phyloP scores from a whole-genome alignment of 2,888 invertebrate species.

The Sialis lutaria region DNA sequence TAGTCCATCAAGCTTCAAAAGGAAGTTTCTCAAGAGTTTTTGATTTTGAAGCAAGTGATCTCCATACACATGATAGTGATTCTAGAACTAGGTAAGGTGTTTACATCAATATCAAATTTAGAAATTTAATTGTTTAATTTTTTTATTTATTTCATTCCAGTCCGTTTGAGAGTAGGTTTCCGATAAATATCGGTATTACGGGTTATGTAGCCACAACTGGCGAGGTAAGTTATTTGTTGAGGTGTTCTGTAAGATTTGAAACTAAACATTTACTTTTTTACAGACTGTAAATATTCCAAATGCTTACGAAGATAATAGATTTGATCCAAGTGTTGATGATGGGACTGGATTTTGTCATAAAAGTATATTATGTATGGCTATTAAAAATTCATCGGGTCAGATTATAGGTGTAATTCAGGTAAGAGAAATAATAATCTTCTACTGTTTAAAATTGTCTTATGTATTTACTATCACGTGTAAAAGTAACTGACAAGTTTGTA shows the following conservation, averaged over 20 bases:
- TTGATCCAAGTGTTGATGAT: slow-evolving; percentile 76
- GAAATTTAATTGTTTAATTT: slow-evolving; percentile 3
- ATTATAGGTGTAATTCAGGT: slow-evolving; percentile 85
- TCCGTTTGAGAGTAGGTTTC: slow-evolving; percentile 84
- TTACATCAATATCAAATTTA: slow-evolving; percentile 10
- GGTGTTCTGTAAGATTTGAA: not conserved
- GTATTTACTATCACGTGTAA: no score
- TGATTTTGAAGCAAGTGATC: slow-evolving; percentile 81
- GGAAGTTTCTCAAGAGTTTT: slow-evolving; percentile 88
- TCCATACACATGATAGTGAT: slow-evolving; percentile 64
- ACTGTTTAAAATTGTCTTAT: not conserved
- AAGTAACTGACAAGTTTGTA: no score
- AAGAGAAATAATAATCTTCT: slow-evolving; percentile 9
- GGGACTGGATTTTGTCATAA: slow-evolving; percentile 69
- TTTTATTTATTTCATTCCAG: slow-evolving; percentile 27
- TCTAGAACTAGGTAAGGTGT: slow-evolving; percentile 48
- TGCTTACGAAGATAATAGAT: slow-evolving; percentile 74
- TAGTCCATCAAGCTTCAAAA: slow-evolving; percentile 80
- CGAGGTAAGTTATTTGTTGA: slow-evolving; percentile 45
- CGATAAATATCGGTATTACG: slow-evolving; percentile 88
- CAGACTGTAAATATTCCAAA: slow-evolving; percentile 84
- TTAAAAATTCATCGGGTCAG: slow-evolving; percentile 79
- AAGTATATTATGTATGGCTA: slow-evolving; percentile 88
- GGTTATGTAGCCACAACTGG: slow-evolving; percentile 90
- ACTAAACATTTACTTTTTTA: slow-evolving; percentile 14